phyloP scores from a whole-genome alignment of 2,113 vertebrate genomes.

The Gallinago media region DNA sequence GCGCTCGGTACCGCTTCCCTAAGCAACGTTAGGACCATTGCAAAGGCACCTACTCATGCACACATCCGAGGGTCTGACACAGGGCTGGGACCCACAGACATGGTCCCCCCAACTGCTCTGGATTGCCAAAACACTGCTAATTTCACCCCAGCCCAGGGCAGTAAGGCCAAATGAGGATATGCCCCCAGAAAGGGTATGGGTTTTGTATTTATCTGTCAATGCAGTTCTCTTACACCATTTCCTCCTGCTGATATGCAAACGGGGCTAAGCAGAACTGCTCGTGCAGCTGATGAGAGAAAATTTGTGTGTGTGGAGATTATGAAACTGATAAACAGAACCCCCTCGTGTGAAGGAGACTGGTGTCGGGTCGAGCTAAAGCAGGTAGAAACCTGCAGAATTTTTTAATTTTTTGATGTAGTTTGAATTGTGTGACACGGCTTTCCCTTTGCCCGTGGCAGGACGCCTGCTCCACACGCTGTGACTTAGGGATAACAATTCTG shows the following conservation, averaged over 20 bases:
- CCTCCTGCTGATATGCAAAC: slow-evolving; percentile 58
- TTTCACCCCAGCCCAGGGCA: neutral
- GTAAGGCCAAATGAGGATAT: neutral
- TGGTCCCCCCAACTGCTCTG: neutral
- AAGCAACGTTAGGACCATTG: neutral
- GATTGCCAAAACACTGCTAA: neutral
- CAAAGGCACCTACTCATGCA: neutral
- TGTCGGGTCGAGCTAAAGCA: neutral
- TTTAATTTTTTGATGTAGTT: neutral
- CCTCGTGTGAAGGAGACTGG: neutral
- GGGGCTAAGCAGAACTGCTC: neutral
- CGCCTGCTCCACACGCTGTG: neutral
- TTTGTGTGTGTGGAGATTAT: neutral
- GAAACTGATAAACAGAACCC: slow-evolving; percentile 8
- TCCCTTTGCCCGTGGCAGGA: neutral
- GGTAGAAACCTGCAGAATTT: neutral
- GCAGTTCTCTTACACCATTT: slow-evolving; percentile 49
- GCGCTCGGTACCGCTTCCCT: neutral
- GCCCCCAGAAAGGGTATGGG: neutral
- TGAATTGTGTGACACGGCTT: neutral
- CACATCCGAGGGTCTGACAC: neutral
- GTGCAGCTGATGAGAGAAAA: neutral
- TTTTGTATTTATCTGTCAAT: slow-evolving; percentile 9
- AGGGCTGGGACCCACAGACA: neutral
- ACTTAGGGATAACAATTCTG: neutral